Base-by-base conservation (phyloP, 2,888 invertebrate species). In the Standfussiana lucernea region DNA sequence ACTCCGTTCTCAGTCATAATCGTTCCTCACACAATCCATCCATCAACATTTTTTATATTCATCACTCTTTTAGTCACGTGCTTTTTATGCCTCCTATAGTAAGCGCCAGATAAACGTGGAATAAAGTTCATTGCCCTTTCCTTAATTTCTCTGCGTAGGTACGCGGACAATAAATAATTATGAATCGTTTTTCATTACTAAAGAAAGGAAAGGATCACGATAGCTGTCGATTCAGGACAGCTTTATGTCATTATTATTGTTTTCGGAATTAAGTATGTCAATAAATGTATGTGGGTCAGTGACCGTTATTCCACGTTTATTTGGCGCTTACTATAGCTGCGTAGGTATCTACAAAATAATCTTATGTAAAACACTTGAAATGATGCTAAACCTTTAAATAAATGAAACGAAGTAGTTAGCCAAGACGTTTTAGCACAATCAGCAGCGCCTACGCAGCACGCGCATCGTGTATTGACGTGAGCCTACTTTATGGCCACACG, bases 381-480 rank as follows among this genome's bases (percentile, higher is more conserved):
- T 32, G n/a, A 67, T 69, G 56, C 32, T 45, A 56, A 72, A 47
- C 13, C 61, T 45, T 71, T 13, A 68, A 59, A 66, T 61, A 59
- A 67, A 64, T 40, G 11, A 64, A 28, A 13, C 42, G n/a, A 56
- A 47, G 42, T 66, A 42, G 62, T 61, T 67, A 32, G 42, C 32
- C 37, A 67, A 77, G 72, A 70, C 32, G 28, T 69, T 70, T 73
- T 68, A 61, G 37, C 71, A 68, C 37, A 35, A 61, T 65, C 28
- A 68, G 35, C n/a, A 6, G 50, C 40, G 28, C 72, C 61, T 72
- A 72, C 72, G 45, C 50, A 67, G 37, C n/a, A 65, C 15, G 8
- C 18, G 18, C 71, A 71, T 75, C 47, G 59, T 61, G 8, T 42
- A 56, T 62, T 82, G 70, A 47, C 62, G 47, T 68, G 42, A 77